phyloP scores from a whole-genome alignment of 2,113 vertebrate genomes.

The Hassar affinis region DNA sequence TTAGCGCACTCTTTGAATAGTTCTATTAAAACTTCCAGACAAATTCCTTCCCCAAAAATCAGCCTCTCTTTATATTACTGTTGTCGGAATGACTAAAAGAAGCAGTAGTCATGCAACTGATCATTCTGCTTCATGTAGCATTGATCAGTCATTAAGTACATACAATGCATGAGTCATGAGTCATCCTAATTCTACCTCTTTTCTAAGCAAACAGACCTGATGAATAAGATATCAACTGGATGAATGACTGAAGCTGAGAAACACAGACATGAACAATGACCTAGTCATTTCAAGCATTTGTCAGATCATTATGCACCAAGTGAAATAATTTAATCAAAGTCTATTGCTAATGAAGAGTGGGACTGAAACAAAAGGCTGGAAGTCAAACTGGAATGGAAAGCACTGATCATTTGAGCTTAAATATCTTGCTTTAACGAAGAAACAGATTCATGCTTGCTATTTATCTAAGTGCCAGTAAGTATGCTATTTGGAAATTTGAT shows the following conservation, averaged over 20 bases:
- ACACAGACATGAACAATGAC: slow-evolving; percentile 4
- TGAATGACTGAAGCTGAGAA: slow-evolving; percentile 20
- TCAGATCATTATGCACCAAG: slow-evolving; percentile 28
- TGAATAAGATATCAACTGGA: slow-evolving; percentile 57
- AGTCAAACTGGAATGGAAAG: slow-evolving; percentile 12
- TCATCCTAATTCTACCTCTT: slow-evolving; percentile 55
- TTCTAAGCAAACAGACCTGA: slow-evolving; percentile 51
- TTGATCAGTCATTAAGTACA: slow-evolving; percentile 59
- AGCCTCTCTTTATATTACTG: neutral
- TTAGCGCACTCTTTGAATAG: neutral
- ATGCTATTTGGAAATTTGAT: slow-evolving; percentile 19
- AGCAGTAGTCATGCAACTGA: neutral
- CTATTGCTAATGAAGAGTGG: slow-evolving; percentile 3
- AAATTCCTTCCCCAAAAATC: neutral
- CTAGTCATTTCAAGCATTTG: slow-evolving; percentile 34
- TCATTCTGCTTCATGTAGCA: neutral
- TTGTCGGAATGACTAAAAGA: neutral
- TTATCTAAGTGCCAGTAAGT: neutral
- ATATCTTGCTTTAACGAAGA: neutral
- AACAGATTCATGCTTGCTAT: slow-evolving; percentile 1
- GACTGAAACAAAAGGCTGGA: slow-evolving; percentile 13
- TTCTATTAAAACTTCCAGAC: neutral
- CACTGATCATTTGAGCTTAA: neutral
- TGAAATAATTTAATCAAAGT: slow-evolving; percentile 38
- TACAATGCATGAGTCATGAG: slow-evolving; percentile 61